Evolutionary conservation across 2,888 invertebrate genomes (phyloP), one percentile per base, ranked within the genome.

Genomic region (Bimastos eiseni): DNA sequence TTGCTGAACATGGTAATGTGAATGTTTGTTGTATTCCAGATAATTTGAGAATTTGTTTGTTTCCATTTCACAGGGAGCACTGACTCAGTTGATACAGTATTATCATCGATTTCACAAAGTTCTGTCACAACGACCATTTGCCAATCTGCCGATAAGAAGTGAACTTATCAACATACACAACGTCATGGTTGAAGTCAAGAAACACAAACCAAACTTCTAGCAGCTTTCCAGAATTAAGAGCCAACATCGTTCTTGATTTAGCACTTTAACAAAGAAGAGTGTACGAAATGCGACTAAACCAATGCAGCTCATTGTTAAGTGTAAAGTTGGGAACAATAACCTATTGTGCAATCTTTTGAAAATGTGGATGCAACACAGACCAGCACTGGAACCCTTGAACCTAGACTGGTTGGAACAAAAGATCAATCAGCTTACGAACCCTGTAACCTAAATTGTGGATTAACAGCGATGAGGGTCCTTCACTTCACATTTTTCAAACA

Each of bases 141-240:
- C 95, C 90, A 94, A 95, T 91, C 93, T 95, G 92, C 94, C 95
- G 89, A 95, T 95, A 90, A 94, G 95, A 92, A 97, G 97, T 17
- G 98, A 99, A 95, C 96, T 99, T 90, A 98, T 99, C 8, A 99
- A 99, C 95, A 98, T 99, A 94, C 99, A 99, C 96, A 98, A 98
- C 91, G 97, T 99, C 91, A 99, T 99, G 98, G 98, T 99, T 3
- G 99, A 99, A 96, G 98, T 99, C 92, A 99, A 99, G 95, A 99
- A 99, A 96, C 99, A 99, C 95, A 99, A 99, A 96, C 98, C 98
- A 17, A 97, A 97, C 95, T 99, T 98, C 96, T 98, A 70, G 70
- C 30, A 70, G n/a, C 70, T 70, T 70, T n/a, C 70, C n/a, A 70
- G 70, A 55, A 70, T 70, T 30, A 70, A 70, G 70, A 70, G n/a